Evolutionary conservation across 2,797 vertebrate genomes (phyloP).

Genomic region (Bucorvus abyssinicus): DNA sequence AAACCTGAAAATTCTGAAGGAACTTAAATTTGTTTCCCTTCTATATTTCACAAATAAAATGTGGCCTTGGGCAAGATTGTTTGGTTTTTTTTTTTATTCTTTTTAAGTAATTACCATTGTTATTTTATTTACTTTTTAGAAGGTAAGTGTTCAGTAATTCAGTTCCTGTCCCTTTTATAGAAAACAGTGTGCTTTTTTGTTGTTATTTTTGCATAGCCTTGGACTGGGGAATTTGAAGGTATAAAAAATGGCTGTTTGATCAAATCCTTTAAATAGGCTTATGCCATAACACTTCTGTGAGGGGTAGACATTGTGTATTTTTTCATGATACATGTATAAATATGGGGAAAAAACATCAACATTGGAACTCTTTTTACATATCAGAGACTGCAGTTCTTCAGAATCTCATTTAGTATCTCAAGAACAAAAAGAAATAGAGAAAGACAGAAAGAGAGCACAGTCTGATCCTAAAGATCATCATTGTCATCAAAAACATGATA

Average conservation of each 20-base stretch:
- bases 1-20: neutral
- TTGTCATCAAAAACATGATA: neutral
- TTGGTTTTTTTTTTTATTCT: neutral
- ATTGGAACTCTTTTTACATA: neutral
- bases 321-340: fast-evolving
- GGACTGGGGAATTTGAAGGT: neutral
- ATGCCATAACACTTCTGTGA: fast-evolving
- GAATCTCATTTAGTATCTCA: conserved; percentile 35
- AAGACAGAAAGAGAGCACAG: neutral
- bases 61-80: neutral
- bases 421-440: conserved; percentile 52
- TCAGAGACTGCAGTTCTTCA: conserved; percentile 27
- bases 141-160: neutral
- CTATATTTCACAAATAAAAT: neutral
- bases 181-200: fast-evolving
- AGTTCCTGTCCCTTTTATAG: neutral
- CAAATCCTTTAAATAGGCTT: neutral
- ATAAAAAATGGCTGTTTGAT: neutral
- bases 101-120: neutral
- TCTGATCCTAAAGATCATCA: neutral
- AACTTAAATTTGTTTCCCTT: neutral
- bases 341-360: neutral
- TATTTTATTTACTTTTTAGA: neutral
- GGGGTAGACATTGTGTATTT: neutral
- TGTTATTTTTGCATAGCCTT: neutral